phyloP scores from a whole-genome alignment of 2,888 invertebrate species.

The Drosophila birchii region DNA sequence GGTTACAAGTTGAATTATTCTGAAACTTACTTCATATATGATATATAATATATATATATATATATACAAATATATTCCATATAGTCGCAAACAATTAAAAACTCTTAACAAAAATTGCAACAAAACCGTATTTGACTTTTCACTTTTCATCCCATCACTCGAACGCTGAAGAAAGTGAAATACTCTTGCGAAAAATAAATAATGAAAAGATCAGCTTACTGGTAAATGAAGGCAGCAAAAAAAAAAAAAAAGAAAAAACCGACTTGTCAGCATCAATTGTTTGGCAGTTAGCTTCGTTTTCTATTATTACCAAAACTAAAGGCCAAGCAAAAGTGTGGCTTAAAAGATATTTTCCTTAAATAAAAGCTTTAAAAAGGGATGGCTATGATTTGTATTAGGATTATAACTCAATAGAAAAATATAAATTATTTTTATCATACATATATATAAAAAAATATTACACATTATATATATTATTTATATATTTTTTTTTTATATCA shows the following conservation, averaged over 20 bases:
- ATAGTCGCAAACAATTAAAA: not conserved
- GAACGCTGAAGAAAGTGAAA: conserved; percentile 35
- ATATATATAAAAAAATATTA: too few relatives aligned
- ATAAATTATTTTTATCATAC: too few relatives aligned
- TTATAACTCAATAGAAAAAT: too few relatives aligned
- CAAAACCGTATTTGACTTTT: conserved; percentile 28
- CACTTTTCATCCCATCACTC: conserved; percentile 44
- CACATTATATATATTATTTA: too few relatives aligned
- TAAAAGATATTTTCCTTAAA: not conserved
- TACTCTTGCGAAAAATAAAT: conserved; percentile 14
- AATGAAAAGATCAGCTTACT: conserved; percentile 16
- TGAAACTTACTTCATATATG: too few relatives aligned
- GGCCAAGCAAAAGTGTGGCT: conserved; percentile 16
- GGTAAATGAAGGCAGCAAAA: conserved; percentile 32
- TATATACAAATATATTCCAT: not conserved
- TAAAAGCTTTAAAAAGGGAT: not conserved
- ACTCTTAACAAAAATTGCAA: not conserved
- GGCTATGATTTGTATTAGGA: too few relatives aligned
- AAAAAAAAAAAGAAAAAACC: conserved; percentile 25
- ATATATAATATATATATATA: too few relatives aligned
- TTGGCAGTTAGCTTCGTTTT: conserved; percentile 48
- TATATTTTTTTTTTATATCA: too few relatives aligned
- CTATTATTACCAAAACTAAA: conserved; percentile 58
- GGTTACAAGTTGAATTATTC: not conserved
- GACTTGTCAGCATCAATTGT: conserved; percentile 46